phyloP scores from a whole-genome alignment of 2,113 vertebrate genomes.

The Phalacrocorax carbo region DNA sequence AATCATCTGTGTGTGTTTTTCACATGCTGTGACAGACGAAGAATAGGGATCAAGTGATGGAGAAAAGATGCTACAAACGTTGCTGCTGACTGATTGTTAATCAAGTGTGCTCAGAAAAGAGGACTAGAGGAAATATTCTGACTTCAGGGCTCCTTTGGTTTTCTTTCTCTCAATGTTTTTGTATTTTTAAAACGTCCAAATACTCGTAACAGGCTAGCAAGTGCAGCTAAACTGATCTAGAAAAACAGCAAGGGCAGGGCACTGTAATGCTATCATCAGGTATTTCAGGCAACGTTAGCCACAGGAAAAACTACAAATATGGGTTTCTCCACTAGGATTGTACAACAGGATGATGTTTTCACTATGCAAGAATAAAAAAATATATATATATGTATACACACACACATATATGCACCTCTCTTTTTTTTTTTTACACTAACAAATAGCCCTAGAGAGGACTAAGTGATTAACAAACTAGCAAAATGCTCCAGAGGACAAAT shows the following conservation, averaged over 20 bases:
- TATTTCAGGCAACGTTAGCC: neutral
- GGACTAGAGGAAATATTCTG: neutral
- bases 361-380: neutral
- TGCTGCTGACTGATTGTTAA: neutral
- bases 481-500: neutral
- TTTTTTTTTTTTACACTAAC: neutral
- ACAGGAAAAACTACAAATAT: neutral
- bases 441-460: neutral
- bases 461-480: neutral
- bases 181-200: neutral
- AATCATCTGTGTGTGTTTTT: neutral
- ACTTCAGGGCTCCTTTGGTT: neutral
- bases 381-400: neutral
- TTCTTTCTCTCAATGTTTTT: neutral
- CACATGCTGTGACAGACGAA: neutral
- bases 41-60: neutral
- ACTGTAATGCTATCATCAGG: neutral
- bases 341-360: neutral
- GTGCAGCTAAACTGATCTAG: neutral
- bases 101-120: neutral
- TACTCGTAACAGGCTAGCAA: neutral
- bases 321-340: neutral
- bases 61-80: neutral
- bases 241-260: neutral
- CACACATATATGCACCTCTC: accelerated